Conservation (phyloP, 2,113 vertebrate species). For the Agapornis roseicollis region DNA sequence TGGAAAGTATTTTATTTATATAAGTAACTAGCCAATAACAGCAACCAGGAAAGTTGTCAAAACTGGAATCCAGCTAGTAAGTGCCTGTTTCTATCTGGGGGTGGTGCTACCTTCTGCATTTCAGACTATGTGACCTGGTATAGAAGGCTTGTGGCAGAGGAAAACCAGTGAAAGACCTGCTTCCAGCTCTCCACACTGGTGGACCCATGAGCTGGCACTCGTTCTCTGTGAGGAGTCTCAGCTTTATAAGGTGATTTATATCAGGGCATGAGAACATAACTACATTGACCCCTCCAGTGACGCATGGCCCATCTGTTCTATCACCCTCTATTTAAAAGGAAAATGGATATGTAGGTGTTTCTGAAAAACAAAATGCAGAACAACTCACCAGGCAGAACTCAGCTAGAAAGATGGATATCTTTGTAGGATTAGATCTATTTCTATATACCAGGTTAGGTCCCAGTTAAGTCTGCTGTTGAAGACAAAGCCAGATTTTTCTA, state of each 20-base stretch:
- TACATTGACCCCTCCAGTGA: not conserved
- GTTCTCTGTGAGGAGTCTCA: not conserved
- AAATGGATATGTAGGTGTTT: not conserved
- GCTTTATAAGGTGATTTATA: conserved; percentile 24
- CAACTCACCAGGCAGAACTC: not conserved
- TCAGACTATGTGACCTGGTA: not conserved
- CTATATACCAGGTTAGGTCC: not conserved
- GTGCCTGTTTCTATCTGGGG: not conserved
- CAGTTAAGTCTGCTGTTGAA: not conserved
- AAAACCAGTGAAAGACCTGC: not conserved
- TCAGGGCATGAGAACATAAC: not conserved
- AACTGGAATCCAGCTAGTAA: not conserved
- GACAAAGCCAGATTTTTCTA: not conserved
- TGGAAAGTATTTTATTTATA: not conserved
- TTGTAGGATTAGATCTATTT: not conserved
- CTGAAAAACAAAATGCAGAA: conserved; percentile 19
- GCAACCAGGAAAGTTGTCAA: not conserved
- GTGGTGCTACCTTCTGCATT: not conserved
- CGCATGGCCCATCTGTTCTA: not conserved
- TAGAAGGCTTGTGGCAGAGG: not conserved
- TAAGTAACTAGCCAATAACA: not conserved
- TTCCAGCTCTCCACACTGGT: not conserved
- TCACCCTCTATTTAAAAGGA: not conserved
- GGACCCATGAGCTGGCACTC: not conserved
- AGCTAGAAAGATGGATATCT: not conserved